These are phyloP conservation scores for Esox masquinongy DNA, from an alignment of 2,797 vertebrate species.

Conservation along the genomic window DNA sequence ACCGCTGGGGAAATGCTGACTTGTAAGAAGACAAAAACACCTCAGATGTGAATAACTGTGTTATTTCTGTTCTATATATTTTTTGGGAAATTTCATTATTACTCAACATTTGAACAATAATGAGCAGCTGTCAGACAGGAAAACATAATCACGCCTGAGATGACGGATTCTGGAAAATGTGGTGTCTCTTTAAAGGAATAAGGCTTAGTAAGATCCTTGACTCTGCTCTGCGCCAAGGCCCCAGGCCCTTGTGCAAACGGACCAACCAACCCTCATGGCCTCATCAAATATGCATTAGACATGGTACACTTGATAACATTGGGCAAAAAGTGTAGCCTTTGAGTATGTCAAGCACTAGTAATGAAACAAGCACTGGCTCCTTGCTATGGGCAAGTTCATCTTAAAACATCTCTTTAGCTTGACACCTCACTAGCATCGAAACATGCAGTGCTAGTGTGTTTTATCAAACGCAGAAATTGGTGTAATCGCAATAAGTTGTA, in stretches of 20 bases:
- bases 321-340: conserved; percentile 29
- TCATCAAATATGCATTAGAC: conserved; percentile 71
- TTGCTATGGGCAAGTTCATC: not conserved
- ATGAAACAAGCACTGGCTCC: too few relatives aligned
- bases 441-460: not conserved
- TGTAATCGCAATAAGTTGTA: not conserved
- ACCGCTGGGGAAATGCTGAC: not conserved
- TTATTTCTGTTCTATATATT: not conserved
- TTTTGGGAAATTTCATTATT: not conserved
- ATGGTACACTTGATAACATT: conserved; percentile 57
- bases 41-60: not conserved
- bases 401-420: not conserved
- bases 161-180: not conserved
- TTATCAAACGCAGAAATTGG: not conserved
- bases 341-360: conserved; percentile 34
- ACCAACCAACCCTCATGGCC: conserved; percentile 53
- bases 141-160: not conserved
- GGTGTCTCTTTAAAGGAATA: not conserved
- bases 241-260: conserved; percentile 44
- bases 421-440: not conserved
- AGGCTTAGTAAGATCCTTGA: not conserved
- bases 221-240: conserved; percentile 19
- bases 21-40: not conserved
- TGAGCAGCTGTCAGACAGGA: not conserved
- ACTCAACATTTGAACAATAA: not conserved